Base-by-base conservation (phyloP, 2,888 invertebrate species). In the Trypoxylon attenuatum region DNA sequence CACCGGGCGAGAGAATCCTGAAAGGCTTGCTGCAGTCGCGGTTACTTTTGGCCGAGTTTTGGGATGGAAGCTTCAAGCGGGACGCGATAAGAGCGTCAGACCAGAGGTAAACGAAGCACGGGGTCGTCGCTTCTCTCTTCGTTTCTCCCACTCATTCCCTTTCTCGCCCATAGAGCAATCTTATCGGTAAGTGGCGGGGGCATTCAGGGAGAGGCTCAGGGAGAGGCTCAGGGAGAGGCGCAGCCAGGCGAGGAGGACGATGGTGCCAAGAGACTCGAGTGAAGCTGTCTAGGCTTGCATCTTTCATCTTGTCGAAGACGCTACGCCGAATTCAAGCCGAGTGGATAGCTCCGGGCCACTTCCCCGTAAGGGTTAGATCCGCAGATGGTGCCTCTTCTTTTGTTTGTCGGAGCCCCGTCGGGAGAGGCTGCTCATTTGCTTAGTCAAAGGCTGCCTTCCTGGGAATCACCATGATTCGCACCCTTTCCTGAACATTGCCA, bases 341-440 rank as follows among this genome's bases (percentile, higher is more conserved):
- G 50, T 29, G 54, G 64, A 63, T 23, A 54, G 38, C 42, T 56
- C 41, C 25, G 46, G 39, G 47, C 29, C 58, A 58, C 60, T 63
- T 25, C 41, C 55, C 56, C 55, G 55, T 52, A 23, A 64, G 66
- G 66, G 63, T 71, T 68, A 62, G 57, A 39, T 55, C 71, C 69
- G 33, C 66, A 59, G 58, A 69, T 61, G 57, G 52, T 59, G 41
- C 55, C 64, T 69, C 57, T 63, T 69, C 75, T 75, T 69, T 74
- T 74, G 71, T 69, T 68, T 61, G 71, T 61, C 53, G 18, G n/a
- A 58, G 47, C 51, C 25, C 41, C 53, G 49, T 43, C 43, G 50
- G 47, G 58, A 67, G 68, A 59, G 66, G 66, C 60, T 75, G 69
- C 75, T 75, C 75, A 75, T 75, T 75, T 75, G 72, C 75, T 66